phyloP scores from a whole-genome alignment of 2,888 invertebrate species.

The Lasiommata megera region DNA sequence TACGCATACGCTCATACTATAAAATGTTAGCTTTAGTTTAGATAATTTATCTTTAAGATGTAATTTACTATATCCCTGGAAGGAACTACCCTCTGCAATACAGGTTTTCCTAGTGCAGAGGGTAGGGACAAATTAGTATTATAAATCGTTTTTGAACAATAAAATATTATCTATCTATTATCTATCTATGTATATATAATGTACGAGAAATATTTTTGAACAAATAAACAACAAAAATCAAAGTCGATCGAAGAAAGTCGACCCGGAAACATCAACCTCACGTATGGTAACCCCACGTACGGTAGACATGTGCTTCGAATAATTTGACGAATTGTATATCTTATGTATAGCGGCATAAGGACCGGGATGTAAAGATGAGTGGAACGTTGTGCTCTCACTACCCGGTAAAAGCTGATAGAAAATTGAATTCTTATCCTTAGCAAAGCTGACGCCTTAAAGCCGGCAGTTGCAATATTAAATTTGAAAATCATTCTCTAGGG shows the following conservation, averaged over 20 bases:
- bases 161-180: too few relatives aligned
- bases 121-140: too few relatives aligned
- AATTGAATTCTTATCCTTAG: constrained; percentile 40
- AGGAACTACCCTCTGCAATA: too few relatives aligned
- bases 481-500: constrained; percentile 29
- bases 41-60: too few relatives aligned
- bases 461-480: constrained; percentile 37
- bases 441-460: constrained; percentile 37
- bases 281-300: not conserved
- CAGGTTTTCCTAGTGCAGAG: too few relatives aligned
- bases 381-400: constrained; percentile 24
- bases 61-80: too few relatives aligned
- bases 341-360: constrained; percentile 16
- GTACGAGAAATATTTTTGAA: too few relatives aligned
- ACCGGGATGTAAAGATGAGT: constrained; percentile 13
- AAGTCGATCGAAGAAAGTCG: not conserved
- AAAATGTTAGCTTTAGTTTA: too few relatives aligned
- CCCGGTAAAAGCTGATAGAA: constrained; percentile 39
- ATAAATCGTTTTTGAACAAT: too few relatives aligned
- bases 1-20: too few relatives aligned
- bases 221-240: too few relatives aligned
- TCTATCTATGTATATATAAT: too few relatives aligned
- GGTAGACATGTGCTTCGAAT: constrained; percentile 2
- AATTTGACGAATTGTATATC: constrained; percentile 19
- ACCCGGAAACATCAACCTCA: not conserved